These are phyloP conservation scores for Leptocoma aspasia DNA, from an alignment of 2,113 vertebrate genomes.

Conservation along the genomic window DNA sequence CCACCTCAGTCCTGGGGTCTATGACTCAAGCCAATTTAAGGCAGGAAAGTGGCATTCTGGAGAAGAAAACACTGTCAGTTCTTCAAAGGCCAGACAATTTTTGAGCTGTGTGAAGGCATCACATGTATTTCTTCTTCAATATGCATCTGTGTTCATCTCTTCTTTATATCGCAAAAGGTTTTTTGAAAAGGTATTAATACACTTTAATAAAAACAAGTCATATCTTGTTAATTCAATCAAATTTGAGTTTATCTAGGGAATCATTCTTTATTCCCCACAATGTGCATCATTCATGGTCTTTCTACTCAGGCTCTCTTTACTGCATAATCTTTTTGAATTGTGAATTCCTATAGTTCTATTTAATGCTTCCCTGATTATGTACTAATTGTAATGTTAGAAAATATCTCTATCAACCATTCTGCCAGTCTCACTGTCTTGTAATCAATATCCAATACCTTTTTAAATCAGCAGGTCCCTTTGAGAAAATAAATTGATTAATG, in stretches of 20 bases:
- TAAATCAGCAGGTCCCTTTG: background rate
- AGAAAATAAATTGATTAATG: background rate
- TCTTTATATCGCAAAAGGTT: background rate
- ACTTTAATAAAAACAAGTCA: background rate
- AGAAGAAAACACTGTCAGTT: background rate
- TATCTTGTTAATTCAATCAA: background rate
- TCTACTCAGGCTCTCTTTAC: background rate
- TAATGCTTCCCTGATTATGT: background rate
- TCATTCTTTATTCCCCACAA: background rate
- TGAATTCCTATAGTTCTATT: background rate
- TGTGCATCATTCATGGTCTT: background rate
- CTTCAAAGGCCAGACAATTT: background rate
- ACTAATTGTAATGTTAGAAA: background rate
- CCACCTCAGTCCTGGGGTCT: background rate
- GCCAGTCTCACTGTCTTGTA: background rate
- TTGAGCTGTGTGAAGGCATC: background rate
- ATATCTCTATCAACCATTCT: background rate
- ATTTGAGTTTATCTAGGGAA: background rate
- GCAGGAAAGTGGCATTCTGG: background rate
- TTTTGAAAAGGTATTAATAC: background rate
- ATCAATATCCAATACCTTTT: background rate
- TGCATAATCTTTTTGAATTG: background rate
- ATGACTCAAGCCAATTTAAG: background rate
- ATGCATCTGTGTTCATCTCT: background rate
- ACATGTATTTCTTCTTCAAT: background rate